Percentiles rank a stretch among this genome's conserved stretches.
Evolutionary conservation across 2,797 vertebrate genomes (phyloP).

Genomic region (Sebastes melanostomus): DNA sequence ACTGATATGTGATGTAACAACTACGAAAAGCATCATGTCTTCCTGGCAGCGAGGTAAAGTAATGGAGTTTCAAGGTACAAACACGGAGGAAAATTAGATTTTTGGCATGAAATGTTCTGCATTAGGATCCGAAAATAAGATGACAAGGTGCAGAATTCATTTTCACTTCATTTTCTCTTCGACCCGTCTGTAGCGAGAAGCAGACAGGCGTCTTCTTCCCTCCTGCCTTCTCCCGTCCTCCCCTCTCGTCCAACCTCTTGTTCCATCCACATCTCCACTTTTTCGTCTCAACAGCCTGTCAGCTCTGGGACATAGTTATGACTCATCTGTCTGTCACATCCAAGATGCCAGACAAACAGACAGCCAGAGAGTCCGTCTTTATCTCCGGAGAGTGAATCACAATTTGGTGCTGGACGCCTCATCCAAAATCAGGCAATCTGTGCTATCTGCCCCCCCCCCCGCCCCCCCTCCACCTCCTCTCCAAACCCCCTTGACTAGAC

Average conservation of each 20-base stretch:
- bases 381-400: conserved; percentile 66
- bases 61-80: conserved; percentile 21
- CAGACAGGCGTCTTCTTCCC: conserved; percentile 28
- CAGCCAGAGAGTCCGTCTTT: conserved; percentile 64
- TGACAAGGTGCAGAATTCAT: conserved; percentile 29
- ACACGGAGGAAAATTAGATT: conserved; percentile 25
- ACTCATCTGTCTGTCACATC: conserved; percentile 80
- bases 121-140: conserved; percentile 12
- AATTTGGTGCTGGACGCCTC: conserved; percentile 51
- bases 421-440: conserved; percentile 71
- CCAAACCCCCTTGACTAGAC: conserved; percentile 10
- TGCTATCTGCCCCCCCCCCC: conserved; percentile 55
- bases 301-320: conserved; percentile 65
- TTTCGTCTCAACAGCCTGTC: conserved; percentile 67
- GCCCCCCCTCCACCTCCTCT: too few relatives aligned
- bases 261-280: conserved; percentile 55
- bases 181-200: conserved; percentile 22
- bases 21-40: conserved; percentile 15
- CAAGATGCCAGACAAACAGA: conserved; percentile 71
- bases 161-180: conserved; percentile 51
- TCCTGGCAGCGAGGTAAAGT: conserved; percentile 13
- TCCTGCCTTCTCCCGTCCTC: conserved; percentile 17
- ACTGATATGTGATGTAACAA: conserved; percentile 37
- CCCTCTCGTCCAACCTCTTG: conserved; percentile 60
- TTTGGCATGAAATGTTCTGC: conserved; percentile 42